These are phyloP conservation scores for Sebastes hopkinsi DNA, from an alignment of 2,797 vertebrate genomes.

Conservation along the genomic window DNA sequence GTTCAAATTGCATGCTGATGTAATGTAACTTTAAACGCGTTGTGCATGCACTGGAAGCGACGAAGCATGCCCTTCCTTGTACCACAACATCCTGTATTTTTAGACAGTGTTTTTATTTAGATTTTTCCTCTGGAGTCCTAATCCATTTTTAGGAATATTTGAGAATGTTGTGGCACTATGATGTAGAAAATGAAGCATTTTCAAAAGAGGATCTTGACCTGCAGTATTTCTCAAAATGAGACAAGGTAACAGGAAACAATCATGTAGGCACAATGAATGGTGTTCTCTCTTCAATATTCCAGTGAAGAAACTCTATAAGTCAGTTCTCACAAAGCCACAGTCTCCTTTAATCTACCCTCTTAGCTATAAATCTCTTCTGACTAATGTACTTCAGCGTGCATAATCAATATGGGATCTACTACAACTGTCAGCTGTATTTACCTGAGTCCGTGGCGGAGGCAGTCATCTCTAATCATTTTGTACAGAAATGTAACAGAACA, in stretches of 20 bases:
- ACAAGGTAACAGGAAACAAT: neutral
- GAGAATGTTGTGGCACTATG: neutral
- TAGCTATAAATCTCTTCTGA: constrained; percentile 6
- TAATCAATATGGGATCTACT: constrained; percentile 1
- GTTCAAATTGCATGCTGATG: constrained; percentile 60
- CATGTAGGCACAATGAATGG: neutral
- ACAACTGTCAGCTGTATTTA: constrained; percentile 11
- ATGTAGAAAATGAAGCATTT: neutral
- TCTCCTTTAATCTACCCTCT: neutral
- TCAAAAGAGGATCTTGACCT: neutral
- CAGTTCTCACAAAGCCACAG: neutral
- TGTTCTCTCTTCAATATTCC: neutral
- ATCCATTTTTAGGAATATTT: neutral
- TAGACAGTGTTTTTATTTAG: neutral
- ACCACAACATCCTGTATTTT: neutral
- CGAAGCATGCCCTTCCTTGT: neutral
- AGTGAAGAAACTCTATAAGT: neutral
- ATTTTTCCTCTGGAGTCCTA: neutral
- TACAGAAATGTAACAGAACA: neutral
- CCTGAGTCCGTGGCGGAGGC: neutral
- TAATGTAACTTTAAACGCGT: constrained; percentile 44
- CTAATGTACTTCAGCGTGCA: neutral
- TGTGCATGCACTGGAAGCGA: neutral
- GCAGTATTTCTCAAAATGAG: neutral
- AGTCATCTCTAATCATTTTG: neutral